These are phyloP conservation scores for Picus viridis DNA, from an alignment of 2,797 vertebrate species.

Conservation along the genomic window DNA sequence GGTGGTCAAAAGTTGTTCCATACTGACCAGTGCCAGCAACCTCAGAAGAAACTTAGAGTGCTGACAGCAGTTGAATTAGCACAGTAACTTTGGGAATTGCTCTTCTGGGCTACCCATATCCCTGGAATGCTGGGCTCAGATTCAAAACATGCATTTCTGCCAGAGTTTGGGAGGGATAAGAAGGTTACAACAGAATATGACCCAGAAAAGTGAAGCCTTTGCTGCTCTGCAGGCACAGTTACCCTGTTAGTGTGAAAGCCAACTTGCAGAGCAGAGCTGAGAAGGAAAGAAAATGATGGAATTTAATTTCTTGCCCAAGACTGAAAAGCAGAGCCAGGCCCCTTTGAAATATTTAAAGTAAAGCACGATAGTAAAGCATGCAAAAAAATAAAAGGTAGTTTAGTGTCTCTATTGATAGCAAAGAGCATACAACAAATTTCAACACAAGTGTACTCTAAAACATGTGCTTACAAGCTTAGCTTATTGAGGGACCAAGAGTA, in stretches of 20 bases:
- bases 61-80: neutral
- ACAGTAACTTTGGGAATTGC: neutral
- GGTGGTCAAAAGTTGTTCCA: neutral
- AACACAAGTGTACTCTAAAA: neutral
- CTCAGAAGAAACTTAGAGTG: slow-evolving; percentile 9
- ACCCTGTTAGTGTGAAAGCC: neutral
- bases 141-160: slow-evolving; percentile 11
- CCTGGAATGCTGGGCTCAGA: neutral
- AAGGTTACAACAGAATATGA: neutral
- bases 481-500: neutral
- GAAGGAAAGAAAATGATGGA: neutral
- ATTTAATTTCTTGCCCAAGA: slow-evolving; percentile 14
- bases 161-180: neutral
- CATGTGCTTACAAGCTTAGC: neutral
- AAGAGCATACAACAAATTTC: neutral
- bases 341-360: neutral
- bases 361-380: neutral
- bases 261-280: neutral
- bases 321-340: neutral
- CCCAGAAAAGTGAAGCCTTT: slow-evolving; percentile 13
- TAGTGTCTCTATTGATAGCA: neutral
- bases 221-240: neutral
- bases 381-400: neutral
- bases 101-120: neutral
- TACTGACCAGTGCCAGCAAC: neutral